Percentiles rank a stretch among this genome's conserved stretches.
phyloP scores from a whole-genome alignment of 2,113 vertebrate genomes.

The Stegostoma tigrinum region DNA sequence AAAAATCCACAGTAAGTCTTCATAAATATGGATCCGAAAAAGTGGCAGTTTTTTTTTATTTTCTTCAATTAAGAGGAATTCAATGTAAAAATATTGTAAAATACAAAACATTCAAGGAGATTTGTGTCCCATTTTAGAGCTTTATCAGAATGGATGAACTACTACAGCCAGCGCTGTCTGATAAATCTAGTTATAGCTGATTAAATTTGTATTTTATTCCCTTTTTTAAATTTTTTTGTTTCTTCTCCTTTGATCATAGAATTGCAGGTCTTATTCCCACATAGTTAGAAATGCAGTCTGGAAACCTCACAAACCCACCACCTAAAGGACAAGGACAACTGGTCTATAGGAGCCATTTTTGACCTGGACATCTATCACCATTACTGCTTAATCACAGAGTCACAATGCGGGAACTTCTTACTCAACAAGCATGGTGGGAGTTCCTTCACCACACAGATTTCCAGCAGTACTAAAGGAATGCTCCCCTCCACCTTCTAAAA shows the following conservation, averaged over 20 bases:
- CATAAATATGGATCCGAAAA: not conserved
- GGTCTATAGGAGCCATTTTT: not conserved
- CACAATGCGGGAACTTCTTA: not conserved
- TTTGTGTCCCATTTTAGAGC: not conserved
- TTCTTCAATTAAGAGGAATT: not conserved
- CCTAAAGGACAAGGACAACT: too few relatives aligned
- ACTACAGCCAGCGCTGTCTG: not conserved
- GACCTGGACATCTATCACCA: not conserved
- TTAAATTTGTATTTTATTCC: not conserved
- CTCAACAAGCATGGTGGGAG: not conserved
- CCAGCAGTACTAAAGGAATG: not conserved
- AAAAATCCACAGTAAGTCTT: constrained; percentile 10
- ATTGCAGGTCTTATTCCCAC: not conserved
- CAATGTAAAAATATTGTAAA: constrained; percentile 1
- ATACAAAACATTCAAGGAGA: not conserved
- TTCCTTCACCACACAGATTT: not conserved
- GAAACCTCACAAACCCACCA: not conserved
- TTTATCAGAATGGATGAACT: not conserved
- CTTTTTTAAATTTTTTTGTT: not conserved
- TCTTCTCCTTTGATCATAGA: not conserved
- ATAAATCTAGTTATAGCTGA: not conserved
- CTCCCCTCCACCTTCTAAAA: not conserved
- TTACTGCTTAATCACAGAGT: not conserved
- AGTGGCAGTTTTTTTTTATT: not conserved
- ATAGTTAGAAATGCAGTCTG: not conserved